Evolutionary conservation across 2,113 vertebrate genomes (phyloP).

Genomic region (Clinocottus analis): DNA sequence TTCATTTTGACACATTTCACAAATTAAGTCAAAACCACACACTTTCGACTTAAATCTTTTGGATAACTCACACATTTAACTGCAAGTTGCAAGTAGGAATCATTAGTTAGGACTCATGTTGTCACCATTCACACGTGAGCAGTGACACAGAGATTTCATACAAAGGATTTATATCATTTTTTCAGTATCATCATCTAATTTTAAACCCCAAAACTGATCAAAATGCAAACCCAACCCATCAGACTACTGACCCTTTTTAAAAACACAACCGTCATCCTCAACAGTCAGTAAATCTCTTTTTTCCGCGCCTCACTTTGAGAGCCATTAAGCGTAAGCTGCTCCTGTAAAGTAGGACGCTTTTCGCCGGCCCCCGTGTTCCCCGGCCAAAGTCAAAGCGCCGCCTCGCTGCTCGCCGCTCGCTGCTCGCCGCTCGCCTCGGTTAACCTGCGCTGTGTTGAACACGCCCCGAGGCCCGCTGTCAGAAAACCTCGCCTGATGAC

Average conservation of each 20-base stretch:
- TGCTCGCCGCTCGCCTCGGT: constrained; percentile 51
- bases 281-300: not conserved
- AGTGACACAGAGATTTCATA: no score
- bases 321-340: constrained; percentile 3
- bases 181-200: no score
- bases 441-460: constrained; percentile 73
- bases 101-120: not conserved
- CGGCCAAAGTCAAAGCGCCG: constrained; percentile 69
- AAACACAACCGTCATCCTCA: not conserved
- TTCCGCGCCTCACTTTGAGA: not conserved
- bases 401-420: constrained; percentile 45
- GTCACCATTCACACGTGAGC: not conserved
- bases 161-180: no score
- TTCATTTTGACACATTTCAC: not conserved
- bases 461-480: constrained; percentile 72
- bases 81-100: not conserved
- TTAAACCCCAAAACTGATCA: no score
- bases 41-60: not conserved
- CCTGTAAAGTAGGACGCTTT: constrained; percentile 43
- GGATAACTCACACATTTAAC: not conserved
- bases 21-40: not conserved
- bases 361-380: constrained; percentile 19
- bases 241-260: not conserved
- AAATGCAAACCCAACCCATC: no score
- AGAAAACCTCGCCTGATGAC: constrained; percentile 78